Conservation (phyloP, 2,113 vertebrate species). For the Empidonax traillii region DNA sequence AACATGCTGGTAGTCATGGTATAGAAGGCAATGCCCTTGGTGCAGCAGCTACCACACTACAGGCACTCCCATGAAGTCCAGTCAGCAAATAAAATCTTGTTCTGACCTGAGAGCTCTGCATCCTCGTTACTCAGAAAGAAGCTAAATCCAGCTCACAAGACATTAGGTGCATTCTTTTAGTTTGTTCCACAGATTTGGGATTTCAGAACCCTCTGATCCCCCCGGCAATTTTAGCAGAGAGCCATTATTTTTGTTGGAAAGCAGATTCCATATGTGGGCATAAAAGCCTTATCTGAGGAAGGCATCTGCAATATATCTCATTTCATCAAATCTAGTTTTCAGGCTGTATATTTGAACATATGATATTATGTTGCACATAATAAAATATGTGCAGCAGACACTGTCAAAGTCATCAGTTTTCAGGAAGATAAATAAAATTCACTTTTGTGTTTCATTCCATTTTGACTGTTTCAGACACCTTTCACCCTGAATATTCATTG, state of each 20-base stretch:
- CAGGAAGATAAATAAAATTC: neutral
- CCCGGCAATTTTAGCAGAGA: neutral
- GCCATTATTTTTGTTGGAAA: neutral
- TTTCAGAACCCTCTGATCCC: neutral
- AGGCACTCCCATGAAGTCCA: neutral
- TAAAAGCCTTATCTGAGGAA: neutral
- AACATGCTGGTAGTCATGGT: neutral
- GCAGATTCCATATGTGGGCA: neutral
- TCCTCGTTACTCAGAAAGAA: neutral
- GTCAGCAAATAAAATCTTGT: neutral
- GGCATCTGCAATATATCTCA: neutral
- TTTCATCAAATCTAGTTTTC: neutral
- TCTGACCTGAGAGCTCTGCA: neutral
- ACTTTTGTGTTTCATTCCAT: neutral
- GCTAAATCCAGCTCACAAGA: neutral
- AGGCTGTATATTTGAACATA: neutral
- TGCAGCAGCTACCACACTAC: fast-evolving
- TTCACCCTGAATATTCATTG: neutral
- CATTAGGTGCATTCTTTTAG: neutral
- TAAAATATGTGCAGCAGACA: neutral
- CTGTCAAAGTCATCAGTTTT: neutral
- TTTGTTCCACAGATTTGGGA: neutral
- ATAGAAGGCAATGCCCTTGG: neutral
- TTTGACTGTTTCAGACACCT: neutral
- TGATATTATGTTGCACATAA: neutral